A percentile compares a stretch with the other conserved stretches of the same genome.
phyloP scores from a whole-genome alignment of 2,888 invertebrate genomes.

The Heliconius cydno region DNA sequence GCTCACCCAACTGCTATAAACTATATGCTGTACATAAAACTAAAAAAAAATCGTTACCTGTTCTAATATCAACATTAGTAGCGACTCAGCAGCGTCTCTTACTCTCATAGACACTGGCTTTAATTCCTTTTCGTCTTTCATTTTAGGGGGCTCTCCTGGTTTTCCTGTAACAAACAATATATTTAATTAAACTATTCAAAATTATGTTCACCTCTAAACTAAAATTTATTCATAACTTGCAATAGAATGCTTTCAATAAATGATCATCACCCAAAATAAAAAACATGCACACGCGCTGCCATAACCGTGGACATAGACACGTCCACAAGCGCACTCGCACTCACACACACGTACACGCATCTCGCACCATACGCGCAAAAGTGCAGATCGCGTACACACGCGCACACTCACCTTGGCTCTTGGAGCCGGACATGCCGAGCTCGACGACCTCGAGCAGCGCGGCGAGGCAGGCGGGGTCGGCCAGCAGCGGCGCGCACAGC shows the following conservation, averaged over 20 bases:
- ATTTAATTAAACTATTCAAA: background rate
- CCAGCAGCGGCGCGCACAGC: constrained; percentile 95
- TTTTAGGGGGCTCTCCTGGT: constrained; percentile 93
- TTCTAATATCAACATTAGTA: constrained; percentile 95
- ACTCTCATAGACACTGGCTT: constrained; percentile 99
- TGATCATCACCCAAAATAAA: too few relatives aligned
- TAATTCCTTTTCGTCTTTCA: constrained; percentile 97
- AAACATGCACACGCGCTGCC: too few relatives aligned
- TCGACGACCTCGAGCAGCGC: constrained; percentile 98
- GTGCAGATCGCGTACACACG: background rate
- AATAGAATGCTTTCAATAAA: too few relatives aligned
- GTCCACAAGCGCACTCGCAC: too few relatives aligned
- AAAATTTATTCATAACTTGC: too few relatives aligned
- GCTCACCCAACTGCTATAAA: too few relatives aligned
- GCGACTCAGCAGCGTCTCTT: constrained; percentile 97
- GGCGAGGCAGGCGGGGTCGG: constrained; percentile 95
- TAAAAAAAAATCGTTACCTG: constrained; percentile 81
- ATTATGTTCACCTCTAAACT: too few relatives aligned
- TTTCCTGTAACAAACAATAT: constrained; percentile 78
- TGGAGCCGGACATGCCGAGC: constrained; percentile 97
- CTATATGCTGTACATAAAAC: too few relatives aligned
- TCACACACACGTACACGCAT: too few relatives aligned
- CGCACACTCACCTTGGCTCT: constrained; percentile 85
- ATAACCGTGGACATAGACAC: too few relatives aligned
- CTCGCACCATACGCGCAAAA: too few relatives aligned